Conservation (phyloP, 2,888 invertebrate genomes). For the Scelioninae gen. 2 region DNA sequence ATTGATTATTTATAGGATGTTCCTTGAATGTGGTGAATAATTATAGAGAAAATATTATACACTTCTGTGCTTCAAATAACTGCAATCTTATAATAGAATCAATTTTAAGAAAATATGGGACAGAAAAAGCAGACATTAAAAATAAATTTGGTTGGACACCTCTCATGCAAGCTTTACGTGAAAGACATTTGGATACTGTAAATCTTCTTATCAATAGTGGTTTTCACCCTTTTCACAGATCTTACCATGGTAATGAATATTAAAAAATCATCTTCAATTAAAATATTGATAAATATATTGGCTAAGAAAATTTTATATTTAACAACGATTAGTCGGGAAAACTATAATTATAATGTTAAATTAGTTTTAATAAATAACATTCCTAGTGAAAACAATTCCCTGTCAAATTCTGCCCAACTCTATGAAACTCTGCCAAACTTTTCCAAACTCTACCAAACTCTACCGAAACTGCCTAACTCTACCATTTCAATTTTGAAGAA, state of each 20-base stretch:
- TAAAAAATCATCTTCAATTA: constrained; percentile 45
- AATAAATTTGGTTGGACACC: constrained; percentile 73
- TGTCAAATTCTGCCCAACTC: too few relatives aligned
- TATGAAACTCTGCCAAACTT: too few relatives aligned
- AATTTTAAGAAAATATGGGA: constrained; percentile 62
- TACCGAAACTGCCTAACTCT: too few relatives aligned
- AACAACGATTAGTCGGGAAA: too few relatives aligned
- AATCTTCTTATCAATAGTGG: constrained; percentile 66
- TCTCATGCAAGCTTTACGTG: constrained; percentile 71
- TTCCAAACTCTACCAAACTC: too few relatives aligned
- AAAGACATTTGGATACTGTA: constrained; percentile 66
- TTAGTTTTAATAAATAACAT: too few relatives aligned
- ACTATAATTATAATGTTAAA: too few relatives aligned
- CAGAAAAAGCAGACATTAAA: constrained; percentile 64
- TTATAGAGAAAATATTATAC: constrained; percentile 71
- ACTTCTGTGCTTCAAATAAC: constrained; percentile 69
- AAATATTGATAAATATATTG: neutral
- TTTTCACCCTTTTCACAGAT: constrained; percentile 65
- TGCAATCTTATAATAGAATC: constrained; percentile 64
- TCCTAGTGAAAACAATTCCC: too few relatives aligned
- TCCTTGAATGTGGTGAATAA: constrained; percentile 68
- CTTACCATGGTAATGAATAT: constrained; percentile 65
- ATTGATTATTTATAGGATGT: constrained; percentile 62
- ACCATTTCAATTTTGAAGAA: neutral
- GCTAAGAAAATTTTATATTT: too few relatives aligned